Evolutionary conservation across 1,140 invertebrate species (phyloP).

Genomic region (Apis laboriosa): DNA sequence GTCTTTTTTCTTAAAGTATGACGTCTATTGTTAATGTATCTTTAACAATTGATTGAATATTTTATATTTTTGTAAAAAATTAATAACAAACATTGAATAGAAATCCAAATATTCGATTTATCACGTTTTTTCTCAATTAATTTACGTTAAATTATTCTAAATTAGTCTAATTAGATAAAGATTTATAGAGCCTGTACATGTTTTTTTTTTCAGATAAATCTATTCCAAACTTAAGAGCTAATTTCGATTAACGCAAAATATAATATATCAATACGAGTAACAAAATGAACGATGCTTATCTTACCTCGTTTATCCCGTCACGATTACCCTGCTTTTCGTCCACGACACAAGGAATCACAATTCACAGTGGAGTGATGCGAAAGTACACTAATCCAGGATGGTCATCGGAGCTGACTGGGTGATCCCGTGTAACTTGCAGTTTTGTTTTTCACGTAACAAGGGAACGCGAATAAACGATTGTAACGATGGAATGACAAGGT

Average conservation of each 20-base stretch:
- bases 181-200: too few species aligned
- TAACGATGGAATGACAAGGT: neutral
- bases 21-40: neutral
- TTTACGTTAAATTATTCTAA: too few species aligned
- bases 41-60: neutral
- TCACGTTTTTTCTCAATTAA: neutral
- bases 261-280: neutral
- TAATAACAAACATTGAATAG: neutral
- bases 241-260: neutral
- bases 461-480: neutral
- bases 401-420: slow-evolving; percentile 2
- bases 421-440: neutral
- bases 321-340: slow-evolving; percentile 5
- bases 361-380: slow-evolving; percentile 15
- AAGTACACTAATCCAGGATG: slow-evolving; percentile 27
- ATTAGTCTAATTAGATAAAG: too few species aligned
- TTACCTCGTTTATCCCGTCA: neutral
- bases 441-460: neutral
- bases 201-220: too few species aligned
- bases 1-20: neutral
- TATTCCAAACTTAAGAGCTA: too few species aligned
- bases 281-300: slow-evolving; percentile 3
- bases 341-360: slow-evolving; percentile 39
- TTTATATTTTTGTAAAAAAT: neutral
- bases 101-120: neutral